These are phyloP conservation scores for Copidosoma floridanum DNA, from an alignment of 1,140 invertebrate species.

Conservation along the genomic window DNA sequence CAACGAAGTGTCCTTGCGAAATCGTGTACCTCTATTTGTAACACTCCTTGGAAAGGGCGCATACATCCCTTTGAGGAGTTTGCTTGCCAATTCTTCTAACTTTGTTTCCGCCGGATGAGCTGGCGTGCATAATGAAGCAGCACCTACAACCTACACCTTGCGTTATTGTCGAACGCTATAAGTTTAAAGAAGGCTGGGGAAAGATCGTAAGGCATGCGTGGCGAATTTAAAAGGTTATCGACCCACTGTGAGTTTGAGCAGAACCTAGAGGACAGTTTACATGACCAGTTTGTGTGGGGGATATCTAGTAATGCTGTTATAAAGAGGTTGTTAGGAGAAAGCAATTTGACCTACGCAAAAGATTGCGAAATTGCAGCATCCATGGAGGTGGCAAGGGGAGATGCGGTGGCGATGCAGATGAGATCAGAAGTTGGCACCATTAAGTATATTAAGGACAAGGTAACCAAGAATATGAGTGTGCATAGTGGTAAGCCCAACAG, in stretches of 20 bases:
- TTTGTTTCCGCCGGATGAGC: neutral
- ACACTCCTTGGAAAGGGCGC: conserved; percentile 18
- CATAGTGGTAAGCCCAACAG: neutral
- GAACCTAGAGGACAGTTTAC: neutral
- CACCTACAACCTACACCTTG: conserved; percentile 16
- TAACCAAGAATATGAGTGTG: no score
- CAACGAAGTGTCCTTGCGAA: neutral
- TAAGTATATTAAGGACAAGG: neutral
- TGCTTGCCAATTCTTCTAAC: conserved; percentile 19
- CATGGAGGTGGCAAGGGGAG: neutral
- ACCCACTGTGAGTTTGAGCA: conserved; percentile 14
- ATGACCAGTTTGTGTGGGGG: conserved; percentile 22
- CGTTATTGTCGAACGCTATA: conserved; percentile 15
- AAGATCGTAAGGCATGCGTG: conserved; percentile 12
- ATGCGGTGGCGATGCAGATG: neutral
- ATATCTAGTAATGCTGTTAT: neutral
- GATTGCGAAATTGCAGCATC: neutral
- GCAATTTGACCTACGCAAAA: neutral
- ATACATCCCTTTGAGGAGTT: conserved; percentile 8
- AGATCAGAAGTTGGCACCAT: neutral
- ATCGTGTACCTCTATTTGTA: neutral
- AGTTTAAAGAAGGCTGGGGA: conserved; percentile 2
- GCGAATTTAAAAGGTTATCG: conserved; percentile 19
- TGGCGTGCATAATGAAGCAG: conserved; percentile 18
- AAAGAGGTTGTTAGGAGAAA: conserved; percentile 7